Conservation (phyloP, 2,888 invertebrate species). For the Cantharis rufa region DNA sequence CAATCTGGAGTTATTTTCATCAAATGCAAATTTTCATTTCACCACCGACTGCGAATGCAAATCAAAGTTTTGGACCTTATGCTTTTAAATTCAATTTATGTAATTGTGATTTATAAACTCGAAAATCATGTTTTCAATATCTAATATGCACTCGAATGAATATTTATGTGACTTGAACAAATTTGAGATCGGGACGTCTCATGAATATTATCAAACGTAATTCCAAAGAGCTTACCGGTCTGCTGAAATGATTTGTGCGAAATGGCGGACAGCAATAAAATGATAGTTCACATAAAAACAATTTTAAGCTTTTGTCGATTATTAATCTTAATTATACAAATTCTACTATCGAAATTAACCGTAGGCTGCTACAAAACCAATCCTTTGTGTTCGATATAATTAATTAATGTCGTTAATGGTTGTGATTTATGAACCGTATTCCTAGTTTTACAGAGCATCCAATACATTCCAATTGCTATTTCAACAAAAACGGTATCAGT, state of each 20-base stretch:
- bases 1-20: not conserved
- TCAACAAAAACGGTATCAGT: not conserved
- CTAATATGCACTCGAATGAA: constrained; percentile 21
- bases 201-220: constrained; percentile 22
- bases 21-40: not conserved
- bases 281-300: not conserved
- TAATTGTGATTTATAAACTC: not conserved
- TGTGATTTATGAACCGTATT: not conserved
- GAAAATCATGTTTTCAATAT: constrained; percentile 7
- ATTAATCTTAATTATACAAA: not conserved
- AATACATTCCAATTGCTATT: not conserved
- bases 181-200: constrained; percentile 16
- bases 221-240: constrained; percentile 14
- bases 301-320: not conserved
- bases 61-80: not conserved
- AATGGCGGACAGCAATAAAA: not conserved
- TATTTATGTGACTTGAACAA: constrained; percentile 13
- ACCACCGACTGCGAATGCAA: not conserved
- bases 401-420: not conserved
- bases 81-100: not conserved
- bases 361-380: not conserved
- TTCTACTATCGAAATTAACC: not conserved
- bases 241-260: not conserved
- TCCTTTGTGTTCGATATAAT: not conserved
- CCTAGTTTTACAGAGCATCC: not conserved